phyloP scores from a whole-genome alignment of 2,888 invertebrate genomes.

The Synanthedon myopaeformis region DNA sequence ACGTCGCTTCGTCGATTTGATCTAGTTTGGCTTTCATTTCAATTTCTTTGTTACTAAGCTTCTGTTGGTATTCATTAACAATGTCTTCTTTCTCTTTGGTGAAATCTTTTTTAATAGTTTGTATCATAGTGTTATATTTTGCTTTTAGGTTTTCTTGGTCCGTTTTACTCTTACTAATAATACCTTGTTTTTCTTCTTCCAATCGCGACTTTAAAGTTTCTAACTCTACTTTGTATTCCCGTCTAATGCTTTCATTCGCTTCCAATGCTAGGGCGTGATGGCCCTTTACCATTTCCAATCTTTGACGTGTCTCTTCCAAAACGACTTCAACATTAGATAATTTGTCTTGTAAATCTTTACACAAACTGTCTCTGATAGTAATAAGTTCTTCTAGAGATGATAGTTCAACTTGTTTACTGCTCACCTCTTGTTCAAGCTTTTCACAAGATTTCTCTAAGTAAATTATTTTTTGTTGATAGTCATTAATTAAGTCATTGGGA shows the following conservation, averaged over 20 bases:
- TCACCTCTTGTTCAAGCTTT: slow-evolving; percentile 48
- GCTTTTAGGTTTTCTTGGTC: slow-evolving; percentile 47
- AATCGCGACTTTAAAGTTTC: slow-evolving; percentile 53
- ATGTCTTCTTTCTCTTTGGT: slow-evolving; percentile 45
- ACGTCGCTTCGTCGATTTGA: slow-evolving; percentile 55
- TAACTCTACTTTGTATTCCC: slow-evolving; percentile 57
- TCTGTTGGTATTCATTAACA: slow-evolving; percentile 39
- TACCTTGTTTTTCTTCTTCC: slow-evolving; percentile 56
- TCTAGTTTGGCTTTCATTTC: slow-evolving; percentile 61
- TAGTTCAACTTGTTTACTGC: slow-evolving; percentile 50
- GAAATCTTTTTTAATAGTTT: slow-evolving; percentile 40
- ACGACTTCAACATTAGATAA: slow-evolving; percentile 39
- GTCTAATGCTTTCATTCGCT: slow-evolving; percentile 62
- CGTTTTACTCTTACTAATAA: slow-evolving; percentile 40
- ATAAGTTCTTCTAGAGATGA: slow-evolving; percentile 55
- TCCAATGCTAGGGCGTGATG: slow-evolving; percentile 61
- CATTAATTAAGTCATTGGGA: slow-evolving; percentile 4
- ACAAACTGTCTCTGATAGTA: slow-evolving; percentile 51
- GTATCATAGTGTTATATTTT: slow-evolving; percentile 39
- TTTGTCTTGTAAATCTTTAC: slow-evolving; percentile 57
- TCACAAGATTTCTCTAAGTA: slow-evolving; percentile 44
- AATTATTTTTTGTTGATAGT: slow-evolving; percentile 18
- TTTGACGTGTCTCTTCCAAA: slow-evolving; percentile 50
- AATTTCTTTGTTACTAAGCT: slow-evolving; percentile 37
- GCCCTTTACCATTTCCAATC: slow-evolving; percentile 63